Evolutionary conservation across 2,888 invertebrate species (phyloP), one percentile per base, ranked within the genome.

Genomic region (Heliconius erato): DNA sequence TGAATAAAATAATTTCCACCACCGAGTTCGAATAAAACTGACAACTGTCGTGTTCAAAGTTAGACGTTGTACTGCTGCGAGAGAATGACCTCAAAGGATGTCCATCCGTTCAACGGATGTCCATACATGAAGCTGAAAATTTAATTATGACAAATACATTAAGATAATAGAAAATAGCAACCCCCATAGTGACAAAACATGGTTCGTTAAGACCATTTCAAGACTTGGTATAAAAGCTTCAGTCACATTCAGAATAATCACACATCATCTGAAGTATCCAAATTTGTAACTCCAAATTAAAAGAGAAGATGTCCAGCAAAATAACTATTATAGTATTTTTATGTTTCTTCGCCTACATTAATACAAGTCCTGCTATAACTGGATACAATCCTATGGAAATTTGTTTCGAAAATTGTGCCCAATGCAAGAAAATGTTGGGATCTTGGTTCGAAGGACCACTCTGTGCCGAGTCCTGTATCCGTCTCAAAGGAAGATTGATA

Each of bases 361-460:
- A 16, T 40, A 26, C 76, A 19, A 76, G 63, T 40, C 81, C 83
- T 6, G 81, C 83, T 9, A 79, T 83, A 54, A 92, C 92, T 79
- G 95, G 96, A 85, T 96, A 96, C 89, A 97, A 97, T 86, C 92
- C 94, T 2, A 92, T 97, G 89, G 98, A 97, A 85, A 96, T 97
- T 78, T 98, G 98, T 93, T 97, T 98, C 83, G 97, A 98, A 87
- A 98, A 98, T 93, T 98, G 98, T 90, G 98, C 98, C 0, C 98
- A 98, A 89, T 98, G 98, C 93, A 98, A 98, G 94, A 98, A 98
- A 92, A 98, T 98, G 97, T 97, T 98, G 86, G 98, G 98, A 0
- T 97, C 97, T 0, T 98, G 98, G 95, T 98, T 98, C 93, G 98
- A 98, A 89, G 98, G 98, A 0, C 97, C 98, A 76, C 96, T 98